Conservation (phyloP, 2,888 invertebrate species). For the Hemicrepidius hirtus region DNA sequence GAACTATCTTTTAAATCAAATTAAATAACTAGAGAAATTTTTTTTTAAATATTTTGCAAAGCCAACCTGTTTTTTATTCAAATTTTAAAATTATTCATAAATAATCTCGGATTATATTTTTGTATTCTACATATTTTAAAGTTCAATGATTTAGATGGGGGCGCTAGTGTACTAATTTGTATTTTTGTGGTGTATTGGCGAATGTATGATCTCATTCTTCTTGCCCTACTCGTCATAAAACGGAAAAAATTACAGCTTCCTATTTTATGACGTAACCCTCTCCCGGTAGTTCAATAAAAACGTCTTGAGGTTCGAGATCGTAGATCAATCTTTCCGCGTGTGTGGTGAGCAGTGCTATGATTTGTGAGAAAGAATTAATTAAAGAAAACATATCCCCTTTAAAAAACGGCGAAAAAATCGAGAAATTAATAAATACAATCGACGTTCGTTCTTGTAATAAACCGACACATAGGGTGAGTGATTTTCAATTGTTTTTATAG, state of each 20-base stretch:
- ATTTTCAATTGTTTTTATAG: slow-evolving; percentile 14
- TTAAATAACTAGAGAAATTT: too few species aligned
- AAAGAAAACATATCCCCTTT: slow-evolving; percentile 59
- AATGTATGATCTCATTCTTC: slow-evolving; percentile 23
- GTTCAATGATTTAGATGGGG: not conserved
- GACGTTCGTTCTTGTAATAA: slow-evolving; percentile 83
- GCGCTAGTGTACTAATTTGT: not conserved
- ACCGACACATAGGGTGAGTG: slow-evolving; percentile 79
- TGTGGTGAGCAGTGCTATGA: slow-evolving; percentile 50
- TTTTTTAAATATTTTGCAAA: too few species aligned
- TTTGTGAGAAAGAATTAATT: slow-evolving; percentile 54
- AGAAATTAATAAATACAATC: slow-evolving; percentile 66
- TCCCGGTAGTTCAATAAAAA: slow-evolving; percentile 14
- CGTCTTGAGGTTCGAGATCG: not conserved
- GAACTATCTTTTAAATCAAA: too few species aligned
- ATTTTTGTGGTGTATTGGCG: slow-evolving; percentile 7
- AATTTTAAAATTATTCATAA: not conserved
- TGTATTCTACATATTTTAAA: not conserved
- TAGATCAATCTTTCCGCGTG: slow-evolving; percentile 24
- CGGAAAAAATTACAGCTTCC: slow-evolving; percentile 22
- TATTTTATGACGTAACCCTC: slow-evolving; percentile 18
- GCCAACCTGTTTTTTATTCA: too few species aligned
- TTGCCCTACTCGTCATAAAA: slow-evolving; percentile 13
- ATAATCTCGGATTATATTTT: too few species aligned
- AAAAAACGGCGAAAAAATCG: slow-evolving; percentile 58